Percentiles rank a stretch among this genome's conserved stretches.
phyloP scores from a whole-genome alignment of 2,113 vertebrate genomes.

The Apus apus region DNA sequence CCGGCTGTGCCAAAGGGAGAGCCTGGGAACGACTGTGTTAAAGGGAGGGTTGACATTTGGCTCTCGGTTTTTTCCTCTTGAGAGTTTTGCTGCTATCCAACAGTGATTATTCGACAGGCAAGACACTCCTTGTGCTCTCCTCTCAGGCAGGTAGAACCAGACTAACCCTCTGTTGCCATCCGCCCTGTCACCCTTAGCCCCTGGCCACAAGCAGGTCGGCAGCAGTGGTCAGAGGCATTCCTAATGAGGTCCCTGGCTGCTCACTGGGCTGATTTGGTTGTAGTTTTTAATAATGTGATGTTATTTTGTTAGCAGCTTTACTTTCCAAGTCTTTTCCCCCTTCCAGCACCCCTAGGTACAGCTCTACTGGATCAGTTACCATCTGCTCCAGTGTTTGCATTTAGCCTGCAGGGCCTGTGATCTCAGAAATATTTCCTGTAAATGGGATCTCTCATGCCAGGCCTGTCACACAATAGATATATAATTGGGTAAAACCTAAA shows the following conservation, averaged over 20 bases:
- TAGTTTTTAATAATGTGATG: conserved; percentile 66
- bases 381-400: conserved; percentile 84
- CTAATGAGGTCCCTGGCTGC: conserved; percentile 58
- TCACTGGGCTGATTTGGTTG: conserved; percentile 23
- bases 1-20: not conserved
- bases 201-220: not conserved
- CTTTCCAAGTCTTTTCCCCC: conserved; percentile 70
- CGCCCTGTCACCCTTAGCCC: not conserved
- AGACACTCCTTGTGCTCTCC: not conserved
- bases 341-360: conserved; percentile 67
- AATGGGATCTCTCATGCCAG: conserved; percentile 75
- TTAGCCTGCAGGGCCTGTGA: conserved; percentile 78
- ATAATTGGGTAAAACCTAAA: conserved; percentile 78
- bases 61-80: not conserved
- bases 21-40: not conserved
- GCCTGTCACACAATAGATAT: conserved; percentile 76
- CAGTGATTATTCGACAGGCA: not conserved
- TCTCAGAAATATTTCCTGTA: conserved; percentile 83
- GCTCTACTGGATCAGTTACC: conserved; percentile 75
- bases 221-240: not conserved
- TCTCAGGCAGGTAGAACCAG: not conserved
- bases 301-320: conserved; percentile 69
- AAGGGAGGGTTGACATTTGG: not conserved
- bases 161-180: not conserved
- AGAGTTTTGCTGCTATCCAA: not conserved